These are phyloP conservation scores for Micrasema longulum DNA, from an alignment of 1,140 invertebrate genomes.

Conservation along the genomic window DNA sequence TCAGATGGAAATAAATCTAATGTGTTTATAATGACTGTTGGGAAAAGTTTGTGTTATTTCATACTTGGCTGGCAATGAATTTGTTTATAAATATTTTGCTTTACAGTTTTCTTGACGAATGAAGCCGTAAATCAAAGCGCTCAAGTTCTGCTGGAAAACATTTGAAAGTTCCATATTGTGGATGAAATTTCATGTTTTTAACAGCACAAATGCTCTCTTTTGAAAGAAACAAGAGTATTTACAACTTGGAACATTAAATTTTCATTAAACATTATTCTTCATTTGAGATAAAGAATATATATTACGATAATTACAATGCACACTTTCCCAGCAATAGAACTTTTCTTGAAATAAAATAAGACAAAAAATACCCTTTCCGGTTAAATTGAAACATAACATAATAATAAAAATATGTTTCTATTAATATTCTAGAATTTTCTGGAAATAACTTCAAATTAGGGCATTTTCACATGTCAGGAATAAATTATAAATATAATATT, in stretches of 20 bases:
- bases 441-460: too few species aligned
- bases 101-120: slow-evolving; percentile 13
- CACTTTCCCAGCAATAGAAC: background rate
- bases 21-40: background rate
- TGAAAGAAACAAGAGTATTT: slow-evolving; percentile 12
- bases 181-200: slow-evolving; percentile 15
- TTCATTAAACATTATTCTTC: slow-evolving; percentile 12
- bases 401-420: background rate
- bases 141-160: slow-evolving; percentile 17
- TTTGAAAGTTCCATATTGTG: slow-evolving; percentile 24
- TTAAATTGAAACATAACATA: background rate
- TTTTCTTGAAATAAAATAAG: background rate
- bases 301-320: background rate
- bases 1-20: background rate
- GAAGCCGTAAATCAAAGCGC: slow-evolving; percentile 28
- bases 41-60: background rate
- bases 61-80: slow-evolving; percentile 30
- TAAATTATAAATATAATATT: too few species aligned
- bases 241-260: slow-evolving; percentile 2
- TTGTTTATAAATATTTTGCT: slow-evolving; percentile 25
- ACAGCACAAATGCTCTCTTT: slow-evolving; percentile 1
- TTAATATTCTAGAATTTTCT: too few species aligned
- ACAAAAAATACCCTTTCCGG: background rate
- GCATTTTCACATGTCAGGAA: too few species aligned
- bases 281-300: slow-evolving; percentile 5